Base-by-base conservation (phyloP, 2,113 vertebrate genomes). In the Athene cunicularia region DNA sequence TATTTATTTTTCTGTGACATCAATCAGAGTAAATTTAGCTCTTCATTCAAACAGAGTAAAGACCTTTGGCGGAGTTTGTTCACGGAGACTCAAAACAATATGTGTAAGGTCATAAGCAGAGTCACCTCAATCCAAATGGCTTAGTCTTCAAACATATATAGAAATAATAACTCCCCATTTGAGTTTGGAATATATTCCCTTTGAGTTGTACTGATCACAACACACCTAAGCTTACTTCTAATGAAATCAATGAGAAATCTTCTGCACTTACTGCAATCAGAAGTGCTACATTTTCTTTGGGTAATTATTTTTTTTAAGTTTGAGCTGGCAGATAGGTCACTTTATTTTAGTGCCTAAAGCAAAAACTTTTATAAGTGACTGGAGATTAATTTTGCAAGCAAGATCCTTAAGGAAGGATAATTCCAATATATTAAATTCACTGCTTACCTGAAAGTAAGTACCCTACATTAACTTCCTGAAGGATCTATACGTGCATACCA, bases 361-460 rank as follows among this genome's bases (percentile, higher is more conserved):
- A 84, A 96, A 94, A 83, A 63, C 37, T 86, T 94, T 96, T 73
- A 23, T 62, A 93, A 90, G 82, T 52, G 47, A 92, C 72, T 94
- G 45, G 39, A 95, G 94, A 96, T 82, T 87, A 82, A 95, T 93
- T 95, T 75, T 93, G 50, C 53, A 72, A 91, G n/a, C 12, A 73
- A 76, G 37, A 92, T 88, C 49, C 75, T 96, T 73, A 86, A 95
- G 75, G 47, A 91, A 95, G 67, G 60, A 80, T 96, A 97, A 96
- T 90, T 97, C 87, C 59, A 83, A 47, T 59, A 71, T 64, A 83
- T 56, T 94, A 71, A 92, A 92, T 95, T 94, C 77, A 80, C 32
- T 2, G 16, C 89, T 95, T 93, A 96, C 87, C 87, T 95, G 84
- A 91, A 94, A 94, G 71, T 81, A 89, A 88, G 67, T 93, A 89